Conservation (phyloP, 2,888 invertebrate genomes). For the Pecten maximus region DNA sequence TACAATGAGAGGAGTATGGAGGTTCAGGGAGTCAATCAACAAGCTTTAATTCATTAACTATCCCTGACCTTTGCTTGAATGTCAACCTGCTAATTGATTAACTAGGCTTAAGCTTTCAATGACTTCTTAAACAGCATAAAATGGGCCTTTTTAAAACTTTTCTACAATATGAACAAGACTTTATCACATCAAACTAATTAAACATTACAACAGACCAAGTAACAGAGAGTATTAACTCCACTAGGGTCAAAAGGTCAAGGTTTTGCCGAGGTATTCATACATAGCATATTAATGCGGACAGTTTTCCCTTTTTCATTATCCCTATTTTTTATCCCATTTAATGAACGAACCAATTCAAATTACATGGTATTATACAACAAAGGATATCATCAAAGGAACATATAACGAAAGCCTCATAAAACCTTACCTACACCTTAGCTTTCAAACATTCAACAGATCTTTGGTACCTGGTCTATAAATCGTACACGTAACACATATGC, state of each 20-base stretch:
- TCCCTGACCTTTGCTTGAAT: neutral
- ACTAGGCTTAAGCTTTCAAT: neutral
- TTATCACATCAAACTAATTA: neutral
- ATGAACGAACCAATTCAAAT: neutral
- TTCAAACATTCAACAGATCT: neutral
- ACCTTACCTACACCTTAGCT: neutral
- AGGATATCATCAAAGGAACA: neutral
- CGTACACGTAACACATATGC: neutral
- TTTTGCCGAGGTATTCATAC: neutral
- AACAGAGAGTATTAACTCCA: neutral
- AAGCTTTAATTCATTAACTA: neutral
- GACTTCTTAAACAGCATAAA: neutral
- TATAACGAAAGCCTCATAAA: neutral
- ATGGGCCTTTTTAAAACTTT: neutral
- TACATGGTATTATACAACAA: neutral
- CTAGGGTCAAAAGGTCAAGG: neutral
- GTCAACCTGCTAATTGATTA: neutral
- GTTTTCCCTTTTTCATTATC: neutral
- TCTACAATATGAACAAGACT: neutral
- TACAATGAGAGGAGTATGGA: neutral
- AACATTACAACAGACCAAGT: neutral
- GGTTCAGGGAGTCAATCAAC: neutral
- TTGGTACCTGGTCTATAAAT: neutral
- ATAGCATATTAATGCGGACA: neutral
- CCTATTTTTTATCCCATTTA: neutral